Conservation (phyloP, 2,797 vertebrate species). For the Syngnathus acus region DNA sequence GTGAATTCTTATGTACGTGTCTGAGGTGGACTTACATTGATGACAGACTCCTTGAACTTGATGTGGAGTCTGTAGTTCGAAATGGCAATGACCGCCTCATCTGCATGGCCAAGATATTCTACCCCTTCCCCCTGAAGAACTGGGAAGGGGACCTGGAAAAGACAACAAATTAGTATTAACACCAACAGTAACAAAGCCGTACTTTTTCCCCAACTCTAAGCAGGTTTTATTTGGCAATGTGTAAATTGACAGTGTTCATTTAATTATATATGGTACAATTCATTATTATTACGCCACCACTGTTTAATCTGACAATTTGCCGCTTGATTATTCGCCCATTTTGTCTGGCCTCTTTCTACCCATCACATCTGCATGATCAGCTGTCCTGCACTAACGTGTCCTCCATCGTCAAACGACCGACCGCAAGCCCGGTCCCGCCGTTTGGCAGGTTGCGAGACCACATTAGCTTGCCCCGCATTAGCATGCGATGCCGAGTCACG, state of each 20-base stretch:
- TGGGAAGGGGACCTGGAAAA: conserved; percentile 86
- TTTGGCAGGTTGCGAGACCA: conserved; percentile 22
- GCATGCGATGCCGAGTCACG: conserved; percentile 57
- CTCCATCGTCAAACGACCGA: background rate
- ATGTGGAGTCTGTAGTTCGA: conserved; percentile 99
- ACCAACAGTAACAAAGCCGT: background rate
- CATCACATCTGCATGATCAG: conserved; percentile 7
- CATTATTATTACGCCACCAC: background rate
- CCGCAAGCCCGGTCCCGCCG: background rate
- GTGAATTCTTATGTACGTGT: background rate
- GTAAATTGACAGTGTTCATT: background rate
- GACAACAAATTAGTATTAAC: conserved; percentile 16
- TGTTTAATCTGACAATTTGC: background rate
- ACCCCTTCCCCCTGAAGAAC: conserved; percentile 96
- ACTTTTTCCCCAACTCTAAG: background rate
- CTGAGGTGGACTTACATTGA: conserved; percentile 80
- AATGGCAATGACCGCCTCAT: conserved; percentile 92
- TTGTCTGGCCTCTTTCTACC: background rate
- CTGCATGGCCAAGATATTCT: conserved; percentile 89
- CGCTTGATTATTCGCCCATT: background rate
- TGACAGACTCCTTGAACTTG: conserved; percentile 96
- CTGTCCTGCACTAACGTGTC: background rate
- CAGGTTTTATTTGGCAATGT: too few species aligned
- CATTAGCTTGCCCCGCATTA: conserved; percentile 52
- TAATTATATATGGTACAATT: too few species aligned